Evolutionary conservation across 2,113 vertebrate genomes (phyloP).

Genomic region (Zonotrichia leucophrys): DNA sequence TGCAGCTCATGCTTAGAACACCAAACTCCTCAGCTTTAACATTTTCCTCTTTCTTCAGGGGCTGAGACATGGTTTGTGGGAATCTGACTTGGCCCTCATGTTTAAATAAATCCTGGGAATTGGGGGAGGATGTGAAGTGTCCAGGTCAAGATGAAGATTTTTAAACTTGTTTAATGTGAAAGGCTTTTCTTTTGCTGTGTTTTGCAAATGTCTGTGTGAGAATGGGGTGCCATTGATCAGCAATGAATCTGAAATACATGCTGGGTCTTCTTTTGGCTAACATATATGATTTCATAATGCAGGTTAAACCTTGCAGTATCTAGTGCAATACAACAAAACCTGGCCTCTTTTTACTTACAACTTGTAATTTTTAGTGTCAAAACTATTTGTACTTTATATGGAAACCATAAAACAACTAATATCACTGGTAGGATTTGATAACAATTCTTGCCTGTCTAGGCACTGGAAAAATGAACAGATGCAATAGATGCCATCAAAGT

Average conservation of each 20-base stretch:
- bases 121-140: background rate
- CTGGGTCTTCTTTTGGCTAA: background rate
- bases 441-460: background rate
- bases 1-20: background rate
- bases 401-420: background rate
- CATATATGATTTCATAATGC: background rate
- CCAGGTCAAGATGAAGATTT: background rate
- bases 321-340: too few relatives aligned
- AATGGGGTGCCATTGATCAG: background rate
- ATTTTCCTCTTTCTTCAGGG: background rate
- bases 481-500: background rate
- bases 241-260: background rate
- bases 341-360: background rate
- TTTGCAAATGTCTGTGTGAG: background rate
- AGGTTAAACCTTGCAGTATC: background rate
- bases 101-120: background rate
- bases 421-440: background rate
- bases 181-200: background rate
- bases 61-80: background rate
- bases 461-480: background rate
- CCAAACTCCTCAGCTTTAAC: background rate
- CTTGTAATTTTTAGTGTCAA: background rate
- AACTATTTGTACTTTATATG: background rate
- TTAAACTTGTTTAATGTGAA: background rate
- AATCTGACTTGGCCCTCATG: background rate